phyloP scores from a whole-genome alignment of 2,888 invertebrate genomes.

The Pomacea canaliculata region DNA sequence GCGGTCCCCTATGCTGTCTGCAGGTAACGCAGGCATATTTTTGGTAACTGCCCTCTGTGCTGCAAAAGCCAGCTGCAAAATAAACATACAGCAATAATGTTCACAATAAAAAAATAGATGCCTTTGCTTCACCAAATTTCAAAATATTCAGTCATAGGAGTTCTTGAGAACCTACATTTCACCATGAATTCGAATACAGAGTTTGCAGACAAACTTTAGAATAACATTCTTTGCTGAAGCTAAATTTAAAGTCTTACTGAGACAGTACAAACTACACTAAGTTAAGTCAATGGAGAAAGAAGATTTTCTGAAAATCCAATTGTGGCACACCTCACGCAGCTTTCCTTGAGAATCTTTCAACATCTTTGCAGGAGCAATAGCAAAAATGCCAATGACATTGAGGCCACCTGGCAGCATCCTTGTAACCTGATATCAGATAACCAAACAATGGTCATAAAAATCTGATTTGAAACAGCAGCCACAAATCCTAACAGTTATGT shows the following conservation, averaged over 20 bases:
- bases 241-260: too few species aligned
- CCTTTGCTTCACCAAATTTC: too few species aligned
- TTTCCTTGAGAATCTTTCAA: constrained; percentile 30
- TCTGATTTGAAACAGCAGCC: too few species aligned
- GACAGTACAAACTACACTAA: not conserved
- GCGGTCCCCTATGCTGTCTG: constrained; percentile 72
- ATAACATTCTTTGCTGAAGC: too few species aligned
- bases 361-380: constrained; percentile 30
- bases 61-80: constrained; percentile 57
- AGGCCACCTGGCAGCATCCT: constrained; percentile 93
- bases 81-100: not conserved
- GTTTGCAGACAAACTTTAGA: too few species aligned
- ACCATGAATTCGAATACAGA: too few species aligned
- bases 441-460: too few species aligned
- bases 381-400: constrained; percentile 79
- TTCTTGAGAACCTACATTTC: too few species aligned
- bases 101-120: too few species aligned
- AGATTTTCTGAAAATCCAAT: not conserved
- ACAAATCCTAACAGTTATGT: too few species aligned
- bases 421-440: constrained; percentile 74
- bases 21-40: constrained; percentile 31
- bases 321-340: constrained; percentile 66
- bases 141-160: too few species aligned
- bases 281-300: not conserved
- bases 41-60: constrained; percentile 55